Evolutionary conservation across 2,113 vertebrate species (phyloP), one percentile per base, ranked within the genome.

Genomic region (Fregetta grallaria): DNA sequence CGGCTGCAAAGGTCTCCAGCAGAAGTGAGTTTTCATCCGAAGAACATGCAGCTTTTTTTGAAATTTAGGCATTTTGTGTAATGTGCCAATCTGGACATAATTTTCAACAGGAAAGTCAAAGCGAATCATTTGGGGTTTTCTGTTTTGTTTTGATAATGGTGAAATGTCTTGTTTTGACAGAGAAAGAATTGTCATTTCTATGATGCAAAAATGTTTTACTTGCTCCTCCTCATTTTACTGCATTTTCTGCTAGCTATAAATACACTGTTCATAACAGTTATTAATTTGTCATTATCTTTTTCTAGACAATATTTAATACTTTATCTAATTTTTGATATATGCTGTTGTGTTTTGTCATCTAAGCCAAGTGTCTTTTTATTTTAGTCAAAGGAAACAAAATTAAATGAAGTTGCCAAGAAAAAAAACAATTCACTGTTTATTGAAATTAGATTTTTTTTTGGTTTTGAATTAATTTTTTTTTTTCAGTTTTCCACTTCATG

Each of bases 141-240:
- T 87, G 50, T 40, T 95, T 78, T 86, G 65, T 94, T 94, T 97
- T 91, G 66, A 34, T 89, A 90, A 56, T 82, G 58, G 62, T 81
- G 49, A 86, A 89, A 68, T 87, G 19, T 71, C 76, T 89, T 92
- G 59, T 88, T 95, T 94, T 91, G 86, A 92, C 77, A 89, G 59
- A 73, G 55, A 58, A 19, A 72, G 59, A 66, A 61, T 65, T 92
- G 47, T 87, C 18, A 53, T 88, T 95, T 92, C 81, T 52, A 8
- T 67, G 42, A 73, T 79, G 58, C 75, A 92, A 91, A 62, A 49
- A 10, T 14, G 14, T 78, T 90, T 92, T 67, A 32, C 13, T 86
- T 85, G 38, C 29, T 59, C 45, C 40, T 83, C 94, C 71, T 91
- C 32, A 20, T 86, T 95, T 94, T 77, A 44, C 40, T 59, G 29